phyloP scores from a whole-genome alignment of 1,140 invertebrate species.

The Harlomillsia oculata region DNA sequence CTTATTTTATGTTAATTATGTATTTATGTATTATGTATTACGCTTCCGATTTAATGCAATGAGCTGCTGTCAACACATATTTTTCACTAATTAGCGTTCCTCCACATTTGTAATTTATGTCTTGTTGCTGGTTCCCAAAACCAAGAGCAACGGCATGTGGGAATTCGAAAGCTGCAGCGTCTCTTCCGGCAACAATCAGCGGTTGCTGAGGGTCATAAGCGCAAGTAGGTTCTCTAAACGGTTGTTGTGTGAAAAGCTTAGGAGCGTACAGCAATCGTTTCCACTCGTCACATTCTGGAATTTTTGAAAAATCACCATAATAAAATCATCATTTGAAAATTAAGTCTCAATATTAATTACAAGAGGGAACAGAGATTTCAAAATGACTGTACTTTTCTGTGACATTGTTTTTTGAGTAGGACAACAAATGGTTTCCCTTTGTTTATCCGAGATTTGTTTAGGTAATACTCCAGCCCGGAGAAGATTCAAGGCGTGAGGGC shows the following conservation, averaged over 20 bases:
- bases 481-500: conserved; percentile 7
- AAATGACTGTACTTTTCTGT: conserved; percentile 21
- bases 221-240: conserved; percentile 8
- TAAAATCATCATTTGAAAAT: conserved; percentile 2
- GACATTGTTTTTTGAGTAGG: conserved; percentile 14
- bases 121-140: conserved; percentile 5
- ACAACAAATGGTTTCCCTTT: conserved; percentile 22
- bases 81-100: conserved; percentile 36
- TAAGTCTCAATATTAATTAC: background rate
- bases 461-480: conserved; percentile 8
- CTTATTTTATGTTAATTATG: background rate
- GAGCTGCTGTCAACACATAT: conserved; percentile 37
- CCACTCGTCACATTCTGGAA: conserved; percentile 30
- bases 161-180: conserved; percentile 15
- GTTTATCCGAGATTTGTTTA: conserved; percentile 17
- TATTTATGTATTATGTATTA: background rate
- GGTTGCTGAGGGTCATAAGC: background rate
- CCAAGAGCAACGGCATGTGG: conserved; percentile 27
- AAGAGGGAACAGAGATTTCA: background rate
- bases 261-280: conserved; percentile 13
- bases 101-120: conserved; percentile 15
- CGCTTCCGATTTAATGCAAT: background rate
- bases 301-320: too few relatives aligned
- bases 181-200: conserved; percentile 28
- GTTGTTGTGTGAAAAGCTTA: background rate